Base-by-base conservation (phyloP, 1,140 invertebrate species). In the Neodiprion pinetum region DNA sequence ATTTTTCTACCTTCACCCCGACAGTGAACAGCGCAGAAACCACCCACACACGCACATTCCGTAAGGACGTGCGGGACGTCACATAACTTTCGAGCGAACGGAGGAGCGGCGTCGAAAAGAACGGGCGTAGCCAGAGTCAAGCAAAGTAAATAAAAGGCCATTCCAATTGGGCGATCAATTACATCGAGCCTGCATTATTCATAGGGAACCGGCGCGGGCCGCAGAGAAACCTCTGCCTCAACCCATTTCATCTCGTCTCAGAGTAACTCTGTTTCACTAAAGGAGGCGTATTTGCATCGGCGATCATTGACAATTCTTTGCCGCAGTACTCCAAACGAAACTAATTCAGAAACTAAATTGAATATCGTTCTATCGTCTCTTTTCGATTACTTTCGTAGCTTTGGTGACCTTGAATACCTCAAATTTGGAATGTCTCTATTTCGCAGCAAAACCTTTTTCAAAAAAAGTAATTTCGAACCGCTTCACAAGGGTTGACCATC, bases 81-180 rank as follows among this genome's bases (percentile, higher is more conserved):
- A 85, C 85, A 87, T 87, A 86, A 86, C 83, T 87, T 86, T 83
- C 79, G 76, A 81, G 49, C 66, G 67, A 69, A 69, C 9, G 67
- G 12, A 23, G 21, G n/a, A 47, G 21, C 53, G 9, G n/a, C 3
- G 53, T 5, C 11, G 53, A 80, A 84, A 82, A 79, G 79, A 83
- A 81, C 81, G 83, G 77, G 82, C 80, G 83, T 61, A 76, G 77
- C 77, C 80, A 80, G 79, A 86, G 82, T 78, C 82, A 83, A 86
- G 83, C 82, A 87, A 87, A 85, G 87, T 87, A 88, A 88, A 88
- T 87, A 87, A 87, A 87, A 86, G 86, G 86, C 86, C 85, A 86
- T 88, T 88, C 86, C 87, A 83, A 88, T 87, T 87, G 86, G 87
- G 83, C 85, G 87, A 88, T 88, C 87, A 88, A 88, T 88, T 88